Evolutionary conservation across 2,888 invertebrate genomes (phyloP).

Genomic region (Cryptocephalus primarius): DNA sequence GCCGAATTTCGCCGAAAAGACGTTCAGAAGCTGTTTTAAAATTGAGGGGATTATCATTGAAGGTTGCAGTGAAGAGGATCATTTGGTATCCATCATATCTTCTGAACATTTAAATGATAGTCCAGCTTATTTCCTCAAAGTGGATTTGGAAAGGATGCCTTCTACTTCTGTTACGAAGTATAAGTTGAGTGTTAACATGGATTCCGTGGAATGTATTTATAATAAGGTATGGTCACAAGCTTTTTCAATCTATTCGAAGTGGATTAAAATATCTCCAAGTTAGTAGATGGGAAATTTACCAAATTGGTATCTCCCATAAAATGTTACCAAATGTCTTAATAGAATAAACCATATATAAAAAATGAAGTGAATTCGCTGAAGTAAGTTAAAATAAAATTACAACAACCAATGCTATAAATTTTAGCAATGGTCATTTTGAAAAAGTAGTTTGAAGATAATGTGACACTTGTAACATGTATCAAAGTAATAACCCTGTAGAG

Average conservation of each 20-base stretch:
- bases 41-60: slow-evolving; percentile 69
- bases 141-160: slow-evolving; percentile 66
- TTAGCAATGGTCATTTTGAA: no score
- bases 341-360: no score
- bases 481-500: no score
- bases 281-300: no score
- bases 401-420: no score
- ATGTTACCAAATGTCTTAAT: no score
- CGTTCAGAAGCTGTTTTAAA: slow-evolving; percentile 25
- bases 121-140: slow-evolving; percentile 57
- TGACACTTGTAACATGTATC: no score
- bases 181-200: slow-evolving; percentile 54
- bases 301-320: no score
- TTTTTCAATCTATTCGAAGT: neutral
- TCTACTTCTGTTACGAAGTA: slow-evolving; percentile 49
- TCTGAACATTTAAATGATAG: slow-evolving; percentile 50
- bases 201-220: slow-evolving; percentile 66
- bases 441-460: no score
- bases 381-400: no score
- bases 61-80: slow-evolving; percentile 61
- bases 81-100: slow-evolving; percentile 57
- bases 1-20: slow-evolving; percentile 25
- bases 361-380: no score
- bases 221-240: slow-evolving; percentile 51
- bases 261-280: no score